Evolutionary conservation across 2,797 vertebrate species (phyloP), one percentile per base, ranked within the genome.

Genomic region (Anguilla anguilla): DNA sequence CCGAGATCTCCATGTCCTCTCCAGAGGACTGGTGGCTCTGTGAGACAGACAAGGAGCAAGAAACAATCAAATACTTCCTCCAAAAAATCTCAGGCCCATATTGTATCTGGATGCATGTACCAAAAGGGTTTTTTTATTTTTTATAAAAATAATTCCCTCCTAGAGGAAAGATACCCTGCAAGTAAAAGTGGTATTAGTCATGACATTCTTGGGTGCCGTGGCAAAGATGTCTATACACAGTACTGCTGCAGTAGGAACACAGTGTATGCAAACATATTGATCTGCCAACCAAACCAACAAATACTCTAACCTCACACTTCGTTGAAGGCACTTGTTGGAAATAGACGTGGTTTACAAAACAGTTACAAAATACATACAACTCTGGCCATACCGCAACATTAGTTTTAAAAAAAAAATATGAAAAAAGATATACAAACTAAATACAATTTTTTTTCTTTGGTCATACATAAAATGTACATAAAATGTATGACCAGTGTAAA

Each of bases 1-100:
- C 99, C 0, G 99, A 99, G 94, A 99, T 99, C 90, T 99, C 99
- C 99, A 99, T 99, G 95, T 99, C 99, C 92, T 99, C 99, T 15
- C 98, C 98, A 0, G 99, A 99, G 31, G 98, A 99, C 92, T 97
- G 97, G 89, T 97, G 96, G 90, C 92, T 95, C 98, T 99, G 94
- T 0, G 6, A 89, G 57, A 43, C 79, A 83, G 22, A 87, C 9
- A 72, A 31, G 90, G 13, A 46, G 28, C 74, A 46, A 61, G 59
- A 13, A 43, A 39, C 35, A 19, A 49, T 81, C 39, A 49, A 46
- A 51, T 49, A 81, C 77, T 81, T 49, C 35, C 83, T 84, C n/a
- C 83, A 11, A 53, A 83, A 83, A 25, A 2, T n/a, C 19, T n/a
- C 25, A 43, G 22, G 43, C 77, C 31, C 28, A 81, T 81, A 31